Conservation (phyloP, 1,140 invertebrate species). For the Trissolcus basalis region DNA sequence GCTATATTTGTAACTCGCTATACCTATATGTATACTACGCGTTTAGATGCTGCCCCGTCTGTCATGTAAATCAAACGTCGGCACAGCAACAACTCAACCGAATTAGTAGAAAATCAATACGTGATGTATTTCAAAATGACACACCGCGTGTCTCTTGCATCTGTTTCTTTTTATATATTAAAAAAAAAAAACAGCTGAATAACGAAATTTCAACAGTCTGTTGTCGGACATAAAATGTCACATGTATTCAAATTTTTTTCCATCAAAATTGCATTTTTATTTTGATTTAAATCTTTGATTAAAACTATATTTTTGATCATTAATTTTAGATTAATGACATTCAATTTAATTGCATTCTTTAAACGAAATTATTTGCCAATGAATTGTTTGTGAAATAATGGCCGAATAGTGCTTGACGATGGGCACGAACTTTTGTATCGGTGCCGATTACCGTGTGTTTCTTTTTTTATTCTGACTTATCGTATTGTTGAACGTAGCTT, state of each 20-base stretch:
- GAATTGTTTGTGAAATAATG: constrained; percentile 50
- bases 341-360: no score
- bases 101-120: constrained; percentile 34
- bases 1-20: constrained; percentile 36
- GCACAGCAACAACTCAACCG: constrained; percentile 11
- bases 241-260: no score
- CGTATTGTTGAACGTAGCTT: constrained; percentile 41
- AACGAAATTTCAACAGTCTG: no score
- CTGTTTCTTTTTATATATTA: background rate
- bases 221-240: no score
- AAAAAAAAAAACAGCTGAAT: background rate
- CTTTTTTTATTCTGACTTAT: constrained; percentile 32
- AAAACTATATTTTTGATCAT: no score
- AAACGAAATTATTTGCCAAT: no score
- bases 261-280: no score
- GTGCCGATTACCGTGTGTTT: constrained; percentile 49
- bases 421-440: constrained; percentile 46
- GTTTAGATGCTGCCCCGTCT: constrained; percentile 8
- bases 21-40: constrained; percentile 16
- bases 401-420: constrained; percentile 42
- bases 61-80: constrained; percentile 38
- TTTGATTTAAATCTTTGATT: no score
- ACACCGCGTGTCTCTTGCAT: background rate
- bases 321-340: no score
- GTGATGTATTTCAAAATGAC: constrained; percentile 26